Evolutionary conservation across 2,113 vertebrate species (phyloP).

Genomic region (Phyllostomus discolor): DNA sequence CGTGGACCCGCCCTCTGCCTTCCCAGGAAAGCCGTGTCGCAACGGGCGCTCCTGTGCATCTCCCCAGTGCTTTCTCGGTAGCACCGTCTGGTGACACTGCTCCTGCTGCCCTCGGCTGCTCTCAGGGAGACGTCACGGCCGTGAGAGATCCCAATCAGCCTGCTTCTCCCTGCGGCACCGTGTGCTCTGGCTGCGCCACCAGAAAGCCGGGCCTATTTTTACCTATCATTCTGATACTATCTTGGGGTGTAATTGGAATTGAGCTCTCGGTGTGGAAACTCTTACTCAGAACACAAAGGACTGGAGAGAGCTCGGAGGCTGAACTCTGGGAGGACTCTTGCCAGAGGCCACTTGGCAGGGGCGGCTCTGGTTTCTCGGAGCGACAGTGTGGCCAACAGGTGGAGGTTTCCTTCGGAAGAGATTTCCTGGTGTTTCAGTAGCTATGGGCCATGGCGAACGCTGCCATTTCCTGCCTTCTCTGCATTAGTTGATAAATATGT

Average conservation of each 20-base stretch:
- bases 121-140: neutral
- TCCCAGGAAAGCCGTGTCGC: constrained; percentile 16
- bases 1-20: neutral
- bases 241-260: constrained; percentile 66
- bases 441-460: neutral
- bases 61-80: constrained; percentile 25
- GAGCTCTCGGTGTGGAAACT: constrained; percentile 59
- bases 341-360: constrained; percentile 59
- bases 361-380: constrained; percentile 49
- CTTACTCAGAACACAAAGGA: constrained; percentile 59
- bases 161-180: constrained; percentile 25
- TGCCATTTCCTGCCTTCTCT: neutral
- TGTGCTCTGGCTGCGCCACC: constrained; percentile 45
- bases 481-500: neutral
- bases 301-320: constrained; percentile 33
- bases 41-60: neutral
- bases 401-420: neutral
- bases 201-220: constrained; percentile 53
- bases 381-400: neutral
- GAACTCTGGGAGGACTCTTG: constrained; percentile 39
- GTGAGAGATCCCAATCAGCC: constrained; percentile 25
- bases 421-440: constrained; percentile 34
- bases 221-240: constrained; percentile 70
- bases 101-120: neutral
- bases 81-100: neutral